Conservation (phyloP, 1,140 invertebrate species). For the Drosophila lowei region DNA sequence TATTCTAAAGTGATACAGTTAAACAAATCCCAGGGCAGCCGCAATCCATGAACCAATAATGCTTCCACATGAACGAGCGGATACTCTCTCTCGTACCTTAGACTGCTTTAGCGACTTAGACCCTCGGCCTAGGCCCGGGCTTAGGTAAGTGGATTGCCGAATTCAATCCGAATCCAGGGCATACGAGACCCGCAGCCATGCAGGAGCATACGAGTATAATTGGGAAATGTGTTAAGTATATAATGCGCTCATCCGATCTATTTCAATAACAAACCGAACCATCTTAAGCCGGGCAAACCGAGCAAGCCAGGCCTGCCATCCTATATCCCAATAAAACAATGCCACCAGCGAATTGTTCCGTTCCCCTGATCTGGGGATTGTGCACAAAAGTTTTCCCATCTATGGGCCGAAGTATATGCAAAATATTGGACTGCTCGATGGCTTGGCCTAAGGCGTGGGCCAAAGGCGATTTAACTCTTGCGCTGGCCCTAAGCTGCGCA, state of each 20-base stretch:
- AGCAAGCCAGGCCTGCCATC: constrained; percentile 16
- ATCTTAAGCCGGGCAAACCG: constrained; percentile 54
- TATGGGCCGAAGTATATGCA: constrained; percentile 50
- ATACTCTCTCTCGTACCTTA: constrained; percentile 1
- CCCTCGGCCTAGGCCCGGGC: constrained; percentile 34
- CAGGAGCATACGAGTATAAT: constrained; percentile 7
- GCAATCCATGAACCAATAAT: constrained; percentile 44
- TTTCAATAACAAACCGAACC: constrained; percentile 70
- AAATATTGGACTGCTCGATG: constrained; percentile 60
- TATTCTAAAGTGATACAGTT: constrained; percentile 71
- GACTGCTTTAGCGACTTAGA: constrained; percentile 71
- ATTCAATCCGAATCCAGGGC: constrained; percentile 60
- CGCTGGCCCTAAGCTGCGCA: constrained; percentile 53
- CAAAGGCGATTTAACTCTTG: constrained; percentile 70
- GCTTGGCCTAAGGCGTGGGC: constrained; percentile 57
- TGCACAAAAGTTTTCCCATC: constrained; percentile 37
- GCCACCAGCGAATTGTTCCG: constrained; percentile 36
- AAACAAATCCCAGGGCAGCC: constrained; percentile 38
- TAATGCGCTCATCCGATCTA: constrained; percentile 80
- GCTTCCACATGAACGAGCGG: neutral
- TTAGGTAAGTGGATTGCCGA: constrained; percentile 77
- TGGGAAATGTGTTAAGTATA: constrained; percentile 75
- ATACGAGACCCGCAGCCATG: neutral
- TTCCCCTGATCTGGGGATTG: constrained; percentile 45
- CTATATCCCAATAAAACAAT: constrained; percentile 64